Evolutionary conservation across 2,113 vertebrate genomes (phyloP).

Genomic region (Hippocampus guttulatus): DNA sequence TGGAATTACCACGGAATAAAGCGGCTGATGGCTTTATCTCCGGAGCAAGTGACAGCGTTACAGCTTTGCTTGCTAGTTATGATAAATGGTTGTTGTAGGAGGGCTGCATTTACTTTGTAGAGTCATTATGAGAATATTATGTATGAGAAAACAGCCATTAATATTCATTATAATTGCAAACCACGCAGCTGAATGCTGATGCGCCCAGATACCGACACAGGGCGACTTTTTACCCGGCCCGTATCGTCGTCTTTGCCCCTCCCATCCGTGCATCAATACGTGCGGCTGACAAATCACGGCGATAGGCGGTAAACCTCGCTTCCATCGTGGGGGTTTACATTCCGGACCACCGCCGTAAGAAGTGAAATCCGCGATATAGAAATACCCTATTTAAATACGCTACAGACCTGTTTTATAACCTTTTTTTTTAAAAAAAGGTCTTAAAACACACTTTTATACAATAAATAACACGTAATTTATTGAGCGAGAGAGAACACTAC

Average conservation of each 20-base stretch:
- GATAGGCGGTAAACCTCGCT: slow-evolving; percentile 1
- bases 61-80: slow-evolving; percentile 63
- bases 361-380: no score
- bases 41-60: slow-evolving; percentile 55
- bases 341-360: no score
- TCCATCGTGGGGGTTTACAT: no score
- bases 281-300: slow-evolving; percentile 16
- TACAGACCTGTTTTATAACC: no score
- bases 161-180: slow-evolving; percentile 76
- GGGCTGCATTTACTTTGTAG: slow-evolving; percentile 71
- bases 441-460: no score
- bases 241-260: slow-evolving; percentile 38
- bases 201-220: slow-evolving; percentile 38
- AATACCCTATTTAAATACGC: no score
- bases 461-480: no score
- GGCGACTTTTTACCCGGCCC: slow-evolving; percentile 24
- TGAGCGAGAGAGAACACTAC: no score
- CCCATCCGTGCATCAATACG: slow-evolving; percentile 42
- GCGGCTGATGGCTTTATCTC: slow-evolving; percentile 57
- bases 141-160: slow-evolving; percentile 75
- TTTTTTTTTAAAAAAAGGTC: no score
- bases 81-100: slow-evolving; percentile 74
- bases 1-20: slow-evolving; percentile 44
- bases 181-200: slow-evolving; percentile 70
- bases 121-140: slow-evolving; percentile 75